phyloP scores from a whole-genome alignment of 2,113 vertebrate genomes.

The Maylandia zebra region DNA sequence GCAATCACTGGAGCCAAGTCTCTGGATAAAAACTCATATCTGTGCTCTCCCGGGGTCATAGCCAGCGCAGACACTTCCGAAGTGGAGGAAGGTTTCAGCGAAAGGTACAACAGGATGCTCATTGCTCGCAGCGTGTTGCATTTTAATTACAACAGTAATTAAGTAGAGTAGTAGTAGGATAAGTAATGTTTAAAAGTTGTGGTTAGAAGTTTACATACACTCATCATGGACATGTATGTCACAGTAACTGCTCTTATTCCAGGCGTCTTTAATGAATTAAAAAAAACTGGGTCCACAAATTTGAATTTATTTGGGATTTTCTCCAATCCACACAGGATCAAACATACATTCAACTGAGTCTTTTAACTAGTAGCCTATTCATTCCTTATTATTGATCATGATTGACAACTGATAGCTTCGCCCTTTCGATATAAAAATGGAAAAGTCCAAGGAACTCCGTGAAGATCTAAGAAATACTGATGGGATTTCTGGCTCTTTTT shows the following conservation, averaged over 20 bases:
- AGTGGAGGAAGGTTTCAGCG: conserved; percentile 91
- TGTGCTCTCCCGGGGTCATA: conserved; percentile 85
- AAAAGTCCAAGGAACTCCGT: background rate
- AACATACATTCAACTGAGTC: background rate
- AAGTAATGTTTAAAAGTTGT: background rate
- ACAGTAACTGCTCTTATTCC: background rate
- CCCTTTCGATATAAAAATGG: background rate
- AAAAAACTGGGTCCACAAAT: background rate
- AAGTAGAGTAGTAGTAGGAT: background rate
- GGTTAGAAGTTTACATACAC: background rate
- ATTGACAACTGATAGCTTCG: background rate
- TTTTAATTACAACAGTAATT: background rate
- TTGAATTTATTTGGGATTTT: background rate
- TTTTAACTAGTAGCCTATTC: background rate
- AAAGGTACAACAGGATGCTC: conserved; percentile 71
- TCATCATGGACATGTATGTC: background rate
- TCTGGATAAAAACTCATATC: conserved; percentile 74
- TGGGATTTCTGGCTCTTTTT: too few species aligned
- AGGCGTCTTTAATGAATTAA: background rate
- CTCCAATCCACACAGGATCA: background rate
- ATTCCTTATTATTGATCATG: background rate
- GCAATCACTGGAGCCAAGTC: conserved; percentile 77
- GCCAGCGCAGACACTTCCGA: conserved; percentile 84
- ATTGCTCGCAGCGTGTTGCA: background rate
- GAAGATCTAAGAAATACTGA: background rate